Evolutionary conservation across 2,888 invertebrate species (phyloP).

Genomic region (Dolomedes plantarius): DNA sequence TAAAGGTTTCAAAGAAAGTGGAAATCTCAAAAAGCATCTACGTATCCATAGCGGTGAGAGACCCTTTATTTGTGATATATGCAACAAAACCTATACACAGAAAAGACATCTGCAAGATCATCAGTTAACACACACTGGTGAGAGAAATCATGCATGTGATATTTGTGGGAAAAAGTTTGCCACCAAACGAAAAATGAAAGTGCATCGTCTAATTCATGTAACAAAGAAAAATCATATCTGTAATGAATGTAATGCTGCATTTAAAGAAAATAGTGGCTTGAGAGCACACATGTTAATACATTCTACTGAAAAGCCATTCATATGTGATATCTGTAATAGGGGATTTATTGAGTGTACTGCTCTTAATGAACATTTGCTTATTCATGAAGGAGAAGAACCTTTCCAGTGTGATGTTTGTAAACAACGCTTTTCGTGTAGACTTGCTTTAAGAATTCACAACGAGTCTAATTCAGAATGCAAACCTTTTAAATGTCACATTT

Average conservation of each 20-base stretch:
- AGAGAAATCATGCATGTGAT: neutral
- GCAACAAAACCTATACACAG: neutral
- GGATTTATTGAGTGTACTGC: neutral
- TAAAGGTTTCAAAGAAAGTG: conserved; percentile 14
- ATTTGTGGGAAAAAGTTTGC: neutral
- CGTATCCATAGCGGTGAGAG: conserved; percentile 10
- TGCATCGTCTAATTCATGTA: neutral
- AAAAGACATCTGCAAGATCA: neutral
- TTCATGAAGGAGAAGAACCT: neutral
- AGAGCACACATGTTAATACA: neutral
- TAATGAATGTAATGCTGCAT: neutral
- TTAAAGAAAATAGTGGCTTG: neutral
- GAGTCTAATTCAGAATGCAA: neutral
- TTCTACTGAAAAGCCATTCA: conserved; percentile 11
- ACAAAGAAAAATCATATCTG: neutral
- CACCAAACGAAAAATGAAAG: neutral
- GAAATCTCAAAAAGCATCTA: conserved; percentile 5
- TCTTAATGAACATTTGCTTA: neutral
- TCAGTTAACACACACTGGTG: neutral
- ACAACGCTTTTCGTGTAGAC: neutral
- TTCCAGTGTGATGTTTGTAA: conserved; percentile 1
- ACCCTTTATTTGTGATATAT: neutral
- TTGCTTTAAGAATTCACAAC: neutral
- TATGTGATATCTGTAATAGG: neutral
- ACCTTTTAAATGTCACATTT: neutral